phyloP scores from a whole-genome alignment of 2,797 vertebrate genomes.

The Mionectes olivaceus region DNA sequence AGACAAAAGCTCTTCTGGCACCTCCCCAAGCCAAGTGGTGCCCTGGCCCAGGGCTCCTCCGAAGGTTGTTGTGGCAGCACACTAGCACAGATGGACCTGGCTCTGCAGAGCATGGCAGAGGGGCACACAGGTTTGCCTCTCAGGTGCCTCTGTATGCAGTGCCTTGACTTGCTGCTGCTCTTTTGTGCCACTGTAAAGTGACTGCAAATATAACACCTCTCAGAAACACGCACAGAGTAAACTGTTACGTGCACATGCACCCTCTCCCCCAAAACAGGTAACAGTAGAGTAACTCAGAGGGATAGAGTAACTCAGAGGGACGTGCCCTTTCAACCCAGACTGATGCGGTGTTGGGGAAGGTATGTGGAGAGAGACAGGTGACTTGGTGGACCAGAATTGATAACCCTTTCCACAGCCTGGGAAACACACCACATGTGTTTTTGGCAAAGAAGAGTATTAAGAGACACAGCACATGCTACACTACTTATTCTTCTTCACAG shows the following conservation, averaged over 20 bases:
- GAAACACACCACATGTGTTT: neutral
- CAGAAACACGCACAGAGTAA: neutral
- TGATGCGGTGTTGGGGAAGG: accelerated
- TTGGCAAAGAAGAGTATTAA: neutral
- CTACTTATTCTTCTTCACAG: neutral
- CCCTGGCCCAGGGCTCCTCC: neutral
- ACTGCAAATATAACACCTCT: neutral
- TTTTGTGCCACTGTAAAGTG: neutral
- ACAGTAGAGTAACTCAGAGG: neutral
- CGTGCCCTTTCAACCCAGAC: neutral
- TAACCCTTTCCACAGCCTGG: neutral
- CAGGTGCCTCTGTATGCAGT: accelerated
- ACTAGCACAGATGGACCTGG: accelerated
- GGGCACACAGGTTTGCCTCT: neutral
- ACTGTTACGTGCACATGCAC: accelerated
- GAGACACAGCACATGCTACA: neutral
- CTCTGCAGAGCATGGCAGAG: neutral
- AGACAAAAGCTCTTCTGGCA: neutral
- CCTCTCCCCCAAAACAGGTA: neutral
- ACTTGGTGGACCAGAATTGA: neutral
- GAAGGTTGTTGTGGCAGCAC: accelerated
- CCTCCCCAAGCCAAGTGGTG: neutral
- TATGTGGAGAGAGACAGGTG: neutral
- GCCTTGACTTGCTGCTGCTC: neutral
- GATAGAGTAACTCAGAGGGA: neutral